Conservation (phyloP, 2,888 invertebrate species). For the Cryptocephalus primarius region DNA sequence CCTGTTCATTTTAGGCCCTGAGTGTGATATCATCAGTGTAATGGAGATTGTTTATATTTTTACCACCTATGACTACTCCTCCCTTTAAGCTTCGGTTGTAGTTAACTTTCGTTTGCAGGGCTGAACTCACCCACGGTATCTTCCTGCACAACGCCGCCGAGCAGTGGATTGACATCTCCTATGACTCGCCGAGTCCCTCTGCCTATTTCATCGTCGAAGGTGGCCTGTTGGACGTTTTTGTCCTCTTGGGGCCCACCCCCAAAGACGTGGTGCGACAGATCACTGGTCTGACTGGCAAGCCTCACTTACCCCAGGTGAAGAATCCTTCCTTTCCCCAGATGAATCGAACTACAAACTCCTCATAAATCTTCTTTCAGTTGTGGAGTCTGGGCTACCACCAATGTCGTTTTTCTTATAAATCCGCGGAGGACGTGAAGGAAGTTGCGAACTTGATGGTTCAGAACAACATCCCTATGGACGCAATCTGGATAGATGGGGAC, state of each 20-base stretch:
- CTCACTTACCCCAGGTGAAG: conserved; percentile 55
- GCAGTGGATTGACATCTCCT: conserved; percentile 82
- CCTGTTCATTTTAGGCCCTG: too few species aligned
- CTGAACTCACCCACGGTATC: conserved; percentile 11
- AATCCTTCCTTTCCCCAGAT: neutral
- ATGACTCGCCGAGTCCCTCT: conserved; percentile 32
- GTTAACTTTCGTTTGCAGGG: conserved; percentile 1
- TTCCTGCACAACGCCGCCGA: conserved; percentile 81
- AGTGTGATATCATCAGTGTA: too few species aligned
- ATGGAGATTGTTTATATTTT: neutral
- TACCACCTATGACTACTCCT: too few species aligned
- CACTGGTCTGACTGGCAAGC: conserved; percentile 72
- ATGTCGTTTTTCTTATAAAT: conserved; percentile 48
- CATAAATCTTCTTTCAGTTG: conserved; percentile 6
- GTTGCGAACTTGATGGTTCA: conserved; percentile 76
- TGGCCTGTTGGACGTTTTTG: conserved; percentile 85
- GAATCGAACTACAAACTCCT: neutral
- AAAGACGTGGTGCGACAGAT: conserved; percentile 79
- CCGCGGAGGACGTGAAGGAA: conserved; percentile 76
- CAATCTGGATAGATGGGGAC: conserved; percentile 96
- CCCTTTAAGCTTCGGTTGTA: too few species aligned
- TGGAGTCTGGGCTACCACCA: conserved; percentile 17
- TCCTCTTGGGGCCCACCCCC: conserved; percentile 78
- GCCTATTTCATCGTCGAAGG: conserved; percentile 91
- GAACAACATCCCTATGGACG: conserved; percentile 85